These are phyloP conservation scores for Anolis sagrei DNA, from an alignment of 2,113 vertebrate species.

Conservation along the genomic window DNA sequence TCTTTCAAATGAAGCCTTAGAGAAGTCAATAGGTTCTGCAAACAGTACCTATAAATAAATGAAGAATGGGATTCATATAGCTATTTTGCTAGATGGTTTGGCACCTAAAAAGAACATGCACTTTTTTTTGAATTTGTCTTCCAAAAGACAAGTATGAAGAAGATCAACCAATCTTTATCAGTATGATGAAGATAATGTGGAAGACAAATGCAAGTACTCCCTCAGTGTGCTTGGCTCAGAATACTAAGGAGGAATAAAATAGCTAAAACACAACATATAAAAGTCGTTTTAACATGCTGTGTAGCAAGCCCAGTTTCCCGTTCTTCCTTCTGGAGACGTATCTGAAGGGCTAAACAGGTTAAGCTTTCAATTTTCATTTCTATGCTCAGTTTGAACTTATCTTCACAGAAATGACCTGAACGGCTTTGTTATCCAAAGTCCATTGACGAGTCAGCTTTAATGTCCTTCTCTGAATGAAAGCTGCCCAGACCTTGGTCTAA, in stretches of 20 bases:
- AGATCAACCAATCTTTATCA: neutral
- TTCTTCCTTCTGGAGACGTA: no score
- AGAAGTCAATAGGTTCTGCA: no score
- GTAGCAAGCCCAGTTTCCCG: no score
- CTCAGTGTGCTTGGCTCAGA: neutral
- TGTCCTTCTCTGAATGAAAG: no score
- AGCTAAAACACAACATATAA: neutral
- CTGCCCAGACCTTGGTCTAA: no score
- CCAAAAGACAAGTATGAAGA: neutral
- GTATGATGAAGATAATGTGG: neutral
- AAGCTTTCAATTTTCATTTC: no score
- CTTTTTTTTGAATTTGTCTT: neutral
- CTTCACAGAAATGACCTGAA: no score
- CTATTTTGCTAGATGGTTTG: neutral
- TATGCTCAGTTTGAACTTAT: no score
- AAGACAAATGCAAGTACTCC: neutral
- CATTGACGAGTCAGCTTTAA: no score
- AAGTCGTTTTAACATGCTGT: no score
- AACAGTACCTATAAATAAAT: neutral
- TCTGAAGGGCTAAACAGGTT: no score
- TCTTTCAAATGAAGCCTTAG: neutral
- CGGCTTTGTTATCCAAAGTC: no score
- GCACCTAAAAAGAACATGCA: neutral
- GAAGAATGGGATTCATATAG: neutral
- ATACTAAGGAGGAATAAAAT: neutral